Evolutionary conservation across 2,797 vertebrate genomes (phyloP).

Genomic region (Miichthys miiuy): DNA sequence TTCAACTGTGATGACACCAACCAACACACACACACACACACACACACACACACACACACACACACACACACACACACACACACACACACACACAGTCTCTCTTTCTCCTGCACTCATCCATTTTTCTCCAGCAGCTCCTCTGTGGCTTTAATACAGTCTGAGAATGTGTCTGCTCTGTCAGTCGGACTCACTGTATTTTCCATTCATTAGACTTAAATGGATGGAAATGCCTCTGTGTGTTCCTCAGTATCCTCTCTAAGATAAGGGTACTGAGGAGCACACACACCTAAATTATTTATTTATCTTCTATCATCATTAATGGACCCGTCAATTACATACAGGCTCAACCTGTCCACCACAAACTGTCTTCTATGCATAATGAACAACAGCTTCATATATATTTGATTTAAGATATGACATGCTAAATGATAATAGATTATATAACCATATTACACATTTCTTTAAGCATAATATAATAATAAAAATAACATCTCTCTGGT

Average conservation of each 20-base stretch:
- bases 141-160: slow-evolving; percentile 53
- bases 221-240: slow-evolving; percentile 57
- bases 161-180: slow-evolving; percentile 49
- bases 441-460: background rate
- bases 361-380: slow-evolving; percentile 53
- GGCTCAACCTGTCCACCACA: slow-evolving; percentile 50
- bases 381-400: slow-evolving; percentile 61
- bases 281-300: slow-evolving; percentile 70
- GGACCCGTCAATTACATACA: slow-evolving; percentile 67
- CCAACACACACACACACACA: slow-evolving; percentile 5
- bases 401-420: slow-evolving; percentile 44
- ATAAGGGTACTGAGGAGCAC: slow-evolving; percentile 15
- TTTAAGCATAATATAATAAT: slow-evolving; percentile 10
- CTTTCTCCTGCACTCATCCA: slow-evolving; percentile 7
- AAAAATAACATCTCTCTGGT: too few species aligned
- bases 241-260: slow-evolving; percentile 50
- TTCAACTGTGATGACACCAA: slow-evolving; percentile 45
- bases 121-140: slow-evolving; percentile 35
- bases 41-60: slow-evolving; percentile 3
- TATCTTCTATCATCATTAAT: slow-evolving; percentile 69
- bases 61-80: background rate
- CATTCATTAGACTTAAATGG: slow-evolving; percentile 63
- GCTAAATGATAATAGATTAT: slow-evolving; percentile 44
- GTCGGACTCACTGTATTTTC: slow-evolving; percentile 66
- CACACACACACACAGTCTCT: background rate